Evolutionary conservation across 2,888 invertebrate species (phyloP).

Genomic region (Halocaridina rubra): DNA sequence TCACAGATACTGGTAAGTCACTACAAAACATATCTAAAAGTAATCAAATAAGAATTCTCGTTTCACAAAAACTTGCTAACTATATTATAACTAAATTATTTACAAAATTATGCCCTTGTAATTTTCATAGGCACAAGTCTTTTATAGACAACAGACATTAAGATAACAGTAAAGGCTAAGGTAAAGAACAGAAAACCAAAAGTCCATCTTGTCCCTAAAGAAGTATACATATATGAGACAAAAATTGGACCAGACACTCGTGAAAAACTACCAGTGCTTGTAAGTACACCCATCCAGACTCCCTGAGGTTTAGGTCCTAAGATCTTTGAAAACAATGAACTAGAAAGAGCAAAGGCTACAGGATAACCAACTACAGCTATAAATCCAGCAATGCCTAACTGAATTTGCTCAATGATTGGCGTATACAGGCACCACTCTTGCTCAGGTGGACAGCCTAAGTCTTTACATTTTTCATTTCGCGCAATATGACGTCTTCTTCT

Average conservation of each 20-base stretch:
- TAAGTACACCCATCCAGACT: slow-evolving; percentile 90
- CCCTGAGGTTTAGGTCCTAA: slow-evolving; percentile 72
- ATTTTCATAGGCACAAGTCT: slow-evolving; percentile 41
- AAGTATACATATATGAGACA: slow-evolving; percentile 83
- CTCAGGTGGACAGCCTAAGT: slow-evolving; percentile 49
- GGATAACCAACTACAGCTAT: slow-evolving; percentile 55
- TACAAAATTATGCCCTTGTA: too few relatives aligned
- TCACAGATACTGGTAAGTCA: too few relatives aligned
- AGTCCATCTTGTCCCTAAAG: slow-evolving; percentile 82
- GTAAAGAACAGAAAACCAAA: slow-evolving; percentile 76
- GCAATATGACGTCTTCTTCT: background rate
- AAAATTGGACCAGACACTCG: slow-evolving; percentile 86
- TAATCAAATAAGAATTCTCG: too few relatives aligned
- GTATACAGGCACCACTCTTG: slow-evolving; percentile 62
- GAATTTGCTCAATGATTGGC: slow-evolving; percentile 53
- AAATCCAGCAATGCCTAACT: slow-evolving; percentile 33
- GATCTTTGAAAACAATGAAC: slow-evolving; percentile 59
- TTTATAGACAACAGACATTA: background rate
- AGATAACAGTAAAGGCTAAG: slow-evolving; percentile 5
- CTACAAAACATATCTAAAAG: too few relatives aligned
- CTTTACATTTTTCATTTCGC: slow-evolving; percentile 22
- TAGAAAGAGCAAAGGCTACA: slow-evolving; percentile 38
- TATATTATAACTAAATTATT: too few relatives aligned
- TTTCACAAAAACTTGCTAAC: too few relatives aligned
- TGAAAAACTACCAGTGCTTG: slow-evolving; percentile 85